A percentile compares a stretch with the other conserved stretches of the same genome.
phyloP scores from a whole-genome alignment of 2,113 vertebrate genomes.

The Budorcas taxicolor region DNA sequence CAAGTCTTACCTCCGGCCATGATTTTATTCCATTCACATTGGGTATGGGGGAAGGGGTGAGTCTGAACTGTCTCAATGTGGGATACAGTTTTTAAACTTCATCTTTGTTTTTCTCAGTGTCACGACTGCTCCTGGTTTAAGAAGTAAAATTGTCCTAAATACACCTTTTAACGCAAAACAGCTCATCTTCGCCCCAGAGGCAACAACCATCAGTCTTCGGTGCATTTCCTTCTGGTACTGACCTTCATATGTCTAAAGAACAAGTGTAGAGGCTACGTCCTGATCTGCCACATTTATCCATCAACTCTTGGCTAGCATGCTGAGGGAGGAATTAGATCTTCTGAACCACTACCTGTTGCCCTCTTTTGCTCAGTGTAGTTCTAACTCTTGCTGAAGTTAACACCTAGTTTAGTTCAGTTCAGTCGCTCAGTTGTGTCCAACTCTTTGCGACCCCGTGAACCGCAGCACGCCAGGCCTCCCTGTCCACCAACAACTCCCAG shows the following conservation, averaged over 20 bases:
- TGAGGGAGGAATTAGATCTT: not conserved
- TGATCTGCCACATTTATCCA: fast-evolving
- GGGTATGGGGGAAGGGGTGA: not conserved
- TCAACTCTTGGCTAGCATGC: no score
- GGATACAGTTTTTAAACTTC: not conserved
- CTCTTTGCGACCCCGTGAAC: no score
- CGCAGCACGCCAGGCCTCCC: no score
- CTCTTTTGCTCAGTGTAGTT: not conserved
- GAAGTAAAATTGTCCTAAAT: not conserved
- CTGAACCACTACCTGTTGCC: not conserved
- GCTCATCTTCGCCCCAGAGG: not conserved
- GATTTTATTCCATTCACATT: not conserved
- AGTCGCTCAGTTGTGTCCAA: no score
- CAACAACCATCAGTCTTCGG: not conserved
- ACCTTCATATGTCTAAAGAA: not conserved
- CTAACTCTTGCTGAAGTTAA: not conserved
- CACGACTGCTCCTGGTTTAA: not conserved
- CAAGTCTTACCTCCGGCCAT: not conserved
- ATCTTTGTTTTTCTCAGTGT: not conserved
- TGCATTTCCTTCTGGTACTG: not conserved
- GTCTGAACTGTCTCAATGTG: not conserved
- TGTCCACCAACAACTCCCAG: no score
- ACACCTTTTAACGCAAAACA: not conserved
- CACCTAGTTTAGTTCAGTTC: not conserved
- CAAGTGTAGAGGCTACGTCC: not conserved